These are phyloP conservation scores for Pilophorus perplexus DNA, from an alignment of 2,888 invertebrate genomes.

Conservation along the genomic window DNA sequence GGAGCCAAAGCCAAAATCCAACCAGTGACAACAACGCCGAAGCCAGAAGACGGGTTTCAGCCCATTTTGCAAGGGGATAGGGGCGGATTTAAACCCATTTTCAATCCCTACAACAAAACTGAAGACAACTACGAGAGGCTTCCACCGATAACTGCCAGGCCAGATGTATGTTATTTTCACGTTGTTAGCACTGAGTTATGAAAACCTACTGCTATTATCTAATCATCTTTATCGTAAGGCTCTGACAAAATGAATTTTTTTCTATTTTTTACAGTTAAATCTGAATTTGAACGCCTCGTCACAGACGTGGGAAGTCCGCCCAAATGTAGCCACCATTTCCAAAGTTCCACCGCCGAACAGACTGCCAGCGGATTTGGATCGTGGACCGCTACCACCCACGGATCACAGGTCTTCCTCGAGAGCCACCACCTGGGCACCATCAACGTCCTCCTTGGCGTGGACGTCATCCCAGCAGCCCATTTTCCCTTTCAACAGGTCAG, in stretches of 20 bases:
- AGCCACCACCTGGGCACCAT: conserved; percentile 23
- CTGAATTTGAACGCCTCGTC: conserved; percentile 31
- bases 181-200: no score
- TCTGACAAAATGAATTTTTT: not conserved
- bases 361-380: no score
- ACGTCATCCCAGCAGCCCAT: conserved; percentile 13
- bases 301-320: conserved; percentile 50
- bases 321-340: conserved; percentile 50
- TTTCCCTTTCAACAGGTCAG: conserved; percentile 26
- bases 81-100: conserved; percentile 71
- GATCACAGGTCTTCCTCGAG: conserved; percentile 25
- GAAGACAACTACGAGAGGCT: conserved; percentile 25
- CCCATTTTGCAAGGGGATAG: conserved; percentile 69
- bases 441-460: conserved; percentile 4
- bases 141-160: conserved; percentile 4
- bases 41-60: conserved; percentile 71
- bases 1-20: conserved; percentile 51
- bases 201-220: no score
- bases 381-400: conserved; percentile 50
- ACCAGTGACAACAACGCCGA: conserved; percentile 58
- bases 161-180: conserved; percentile 26
- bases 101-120: conserved; percentile 53
- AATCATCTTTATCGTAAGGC: no score
- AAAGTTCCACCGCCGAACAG: conserved; percentile 49
- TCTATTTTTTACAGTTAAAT: not conserved